These are phyloP conservation scores for Empidonax traillii DNA, from an alignment of 2,113 vertebrate species.

Conservation along the genomic window DNA sequence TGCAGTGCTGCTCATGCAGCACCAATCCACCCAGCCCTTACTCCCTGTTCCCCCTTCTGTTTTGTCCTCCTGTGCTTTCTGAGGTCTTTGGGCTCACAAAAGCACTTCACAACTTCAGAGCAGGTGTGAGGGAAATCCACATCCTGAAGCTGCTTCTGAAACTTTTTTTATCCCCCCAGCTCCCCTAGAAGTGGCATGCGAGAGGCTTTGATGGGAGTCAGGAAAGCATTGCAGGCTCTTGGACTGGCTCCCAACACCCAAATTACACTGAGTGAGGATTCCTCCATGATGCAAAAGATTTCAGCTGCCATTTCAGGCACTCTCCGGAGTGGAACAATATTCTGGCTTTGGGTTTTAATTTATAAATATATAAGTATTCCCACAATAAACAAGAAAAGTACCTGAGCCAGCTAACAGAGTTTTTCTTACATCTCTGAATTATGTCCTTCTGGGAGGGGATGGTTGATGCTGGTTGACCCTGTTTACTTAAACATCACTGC, in stretches of 20 bases:
- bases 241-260: neutral
- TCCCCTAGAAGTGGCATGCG: accelerated
- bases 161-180: neutral
- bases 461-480: neutral
- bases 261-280: neutral
- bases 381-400: neutral
- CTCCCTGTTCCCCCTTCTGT: neutral
- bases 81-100: neutral
- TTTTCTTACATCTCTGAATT: neutral
- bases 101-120: neutral
- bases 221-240: neutral
- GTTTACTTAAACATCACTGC: neutral
- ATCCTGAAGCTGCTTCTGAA: neutral
- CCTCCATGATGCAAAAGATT: neutral
- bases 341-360: neutral
- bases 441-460: accelerated
- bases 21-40: neutral
- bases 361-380: neutral
- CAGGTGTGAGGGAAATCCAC: neutral
- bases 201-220: neutral
- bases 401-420: neutral
- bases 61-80: neutral
- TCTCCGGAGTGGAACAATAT: neutral
- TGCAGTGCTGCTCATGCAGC: neutral
- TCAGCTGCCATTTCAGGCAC: neutral